Evolutionary conservation across 2,113 vertebrate genomes (phyloP).

Genomic region (Ammodramus savannarum): DNA sequence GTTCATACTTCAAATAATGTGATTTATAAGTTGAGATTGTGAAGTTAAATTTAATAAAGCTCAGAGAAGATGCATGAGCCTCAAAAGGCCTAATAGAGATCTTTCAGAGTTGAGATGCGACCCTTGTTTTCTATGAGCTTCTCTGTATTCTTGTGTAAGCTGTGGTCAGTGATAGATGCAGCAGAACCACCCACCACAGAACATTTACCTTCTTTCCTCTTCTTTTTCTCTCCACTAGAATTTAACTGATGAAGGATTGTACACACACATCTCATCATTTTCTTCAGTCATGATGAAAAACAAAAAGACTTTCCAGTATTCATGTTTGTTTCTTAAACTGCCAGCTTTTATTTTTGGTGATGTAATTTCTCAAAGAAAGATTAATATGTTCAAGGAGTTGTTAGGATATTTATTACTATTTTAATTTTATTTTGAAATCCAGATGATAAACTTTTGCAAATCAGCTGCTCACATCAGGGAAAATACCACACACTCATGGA

Average conservation of each 20-base stretch:
- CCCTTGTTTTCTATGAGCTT: not conserved
- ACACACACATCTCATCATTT: not conserved
- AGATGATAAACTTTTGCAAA: not conserved
- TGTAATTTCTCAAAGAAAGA: not conserved
- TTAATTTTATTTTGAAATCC: not conserved
- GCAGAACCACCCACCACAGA: not conserved
- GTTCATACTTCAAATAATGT: slow-evolving; percentile 32
- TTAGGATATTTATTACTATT: not conserved
- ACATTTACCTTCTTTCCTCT: not conserved
- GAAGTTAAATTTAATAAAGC: slow-evolving; percentile 44
- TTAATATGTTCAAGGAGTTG: not conserved
- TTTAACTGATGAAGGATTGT: not conserved
- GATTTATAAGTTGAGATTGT: slow-evolving; percentile 18
- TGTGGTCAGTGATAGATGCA: not conserved
- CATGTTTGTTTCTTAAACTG: not conserved
- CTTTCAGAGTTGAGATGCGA: not conserved
- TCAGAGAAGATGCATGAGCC: not conserved
- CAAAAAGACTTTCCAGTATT: not conserved
- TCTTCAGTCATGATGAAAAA: not conserved
- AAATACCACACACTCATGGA: not conserved
- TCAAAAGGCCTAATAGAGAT: slow-evolving; percentile 4
- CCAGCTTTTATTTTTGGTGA: not conserved
- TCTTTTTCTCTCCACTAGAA: not conserved
- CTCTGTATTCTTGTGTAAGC: not conserved
- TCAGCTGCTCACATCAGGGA: not conserved